phyloP scores from a whole-genome alignment of 2,797 vertebrate genomes.

The Sebastes ruberrimus region DNA sequence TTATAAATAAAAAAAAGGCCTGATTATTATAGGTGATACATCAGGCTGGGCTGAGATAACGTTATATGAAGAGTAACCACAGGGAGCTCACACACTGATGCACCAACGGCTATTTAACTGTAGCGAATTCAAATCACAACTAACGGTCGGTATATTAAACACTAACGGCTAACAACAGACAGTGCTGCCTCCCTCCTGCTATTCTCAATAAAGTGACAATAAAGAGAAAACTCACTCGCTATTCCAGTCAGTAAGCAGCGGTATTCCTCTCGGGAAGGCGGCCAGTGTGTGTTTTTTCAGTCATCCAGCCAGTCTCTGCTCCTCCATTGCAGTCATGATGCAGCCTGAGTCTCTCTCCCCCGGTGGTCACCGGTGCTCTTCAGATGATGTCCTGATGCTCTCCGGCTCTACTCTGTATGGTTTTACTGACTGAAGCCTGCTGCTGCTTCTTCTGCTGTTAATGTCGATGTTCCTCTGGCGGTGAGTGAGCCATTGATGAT shows the following conservation, averaged over 20 bases:
- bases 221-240: background rate
- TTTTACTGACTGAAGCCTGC: background rate
- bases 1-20: background rate
- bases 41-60: background rate
- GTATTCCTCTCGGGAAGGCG: constrained; percentile 29
- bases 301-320: constrained; percentile 43
- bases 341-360: constrained; percentile 21
- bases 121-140: constrained; percentile 27
- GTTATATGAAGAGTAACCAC: background rate
- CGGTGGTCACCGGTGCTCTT: background rate
- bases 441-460: background rate
- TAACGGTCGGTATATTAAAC: too few species aligned
- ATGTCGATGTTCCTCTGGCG: constrained; percentile 48
- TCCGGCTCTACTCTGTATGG: background rate
- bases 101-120: constrained; percentile 7
- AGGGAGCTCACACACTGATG: constrained; percentile 14
- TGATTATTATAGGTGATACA: background rate
- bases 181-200: rapidly evolving
- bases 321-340: constrained; percentile 68
- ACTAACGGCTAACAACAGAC: background rate
- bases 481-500: constrained; percentile 57
- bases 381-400: constrained; percentile 4
- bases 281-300: constrained; percentile 38
- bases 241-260: background rate
- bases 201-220: background rate